phyloP scores from a whole-genome alignment of 2,797 vertebrate species.

The Triplophysa bombifrons region DNA sequence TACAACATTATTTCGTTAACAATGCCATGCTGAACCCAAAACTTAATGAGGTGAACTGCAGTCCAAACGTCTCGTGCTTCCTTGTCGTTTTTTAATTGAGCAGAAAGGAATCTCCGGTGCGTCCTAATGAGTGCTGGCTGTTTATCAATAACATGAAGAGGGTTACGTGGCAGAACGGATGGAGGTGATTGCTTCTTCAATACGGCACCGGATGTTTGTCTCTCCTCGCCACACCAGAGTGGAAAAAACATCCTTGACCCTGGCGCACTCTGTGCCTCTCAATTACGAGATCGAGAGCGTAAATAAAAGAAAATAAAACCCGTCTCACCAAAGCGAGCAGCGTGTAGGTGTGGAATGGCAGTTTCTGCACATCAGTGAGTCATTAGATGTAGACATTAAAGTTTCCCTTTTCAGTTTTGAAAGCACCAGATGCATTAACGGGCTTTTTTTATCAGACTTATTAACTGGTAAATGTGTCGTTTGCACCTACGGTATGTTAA shows the following conservation, averaged over 20 bases:
- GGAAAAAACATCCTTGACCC: conserved; percentile 35
- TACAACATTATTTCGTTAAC: not conserved
- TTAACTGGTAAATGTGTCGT: conserved; percentile 17
- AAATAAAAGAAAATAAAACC: conserved; percentile 28
- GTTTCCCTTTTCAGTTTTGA: conserved; percentile 13
- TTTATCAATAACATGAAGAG: conserved; percentile 55
- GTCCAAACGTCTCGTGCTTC: not conserved
- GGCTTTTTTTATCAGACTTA: conserved; percentile 22
- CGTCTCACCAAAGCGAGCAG: conserved; percentile 13
- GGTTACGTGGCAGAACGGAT: conserved; percentile 56
- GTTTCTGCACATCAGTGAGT: conserved; percentile 20
- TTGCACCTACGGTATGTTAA: conserved; percentile 21
- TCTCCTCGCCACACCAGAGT: conserved; percentile 19
- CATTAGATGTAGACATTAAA: conserved; percentile 18
- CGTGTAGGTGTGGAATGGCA: conserved; percentile 26
- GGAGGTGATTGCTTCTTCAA: conserved; percentile 51
- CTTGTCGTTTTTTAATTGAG: conserved; percentile 40
- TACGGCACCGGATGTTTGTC: conserved; percentile 49
- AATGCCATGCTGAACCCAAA: not conserved
- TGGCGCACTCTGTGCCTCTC: conserved; percentile 34
- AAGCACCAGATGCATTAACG: conserved; percentile 12
- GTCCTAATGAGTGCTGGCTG: conserved; percentile 51
- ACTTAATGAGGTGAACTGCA: not conserved
- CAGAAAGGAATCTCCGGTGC: conserved; percentile 34
- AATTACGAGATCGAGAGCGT: conserved; percentile 38